Evolutionary conservation across 2,888 invertebrate genomes (phyloP).

Genomic region (Apeira syringaria): DNA sequence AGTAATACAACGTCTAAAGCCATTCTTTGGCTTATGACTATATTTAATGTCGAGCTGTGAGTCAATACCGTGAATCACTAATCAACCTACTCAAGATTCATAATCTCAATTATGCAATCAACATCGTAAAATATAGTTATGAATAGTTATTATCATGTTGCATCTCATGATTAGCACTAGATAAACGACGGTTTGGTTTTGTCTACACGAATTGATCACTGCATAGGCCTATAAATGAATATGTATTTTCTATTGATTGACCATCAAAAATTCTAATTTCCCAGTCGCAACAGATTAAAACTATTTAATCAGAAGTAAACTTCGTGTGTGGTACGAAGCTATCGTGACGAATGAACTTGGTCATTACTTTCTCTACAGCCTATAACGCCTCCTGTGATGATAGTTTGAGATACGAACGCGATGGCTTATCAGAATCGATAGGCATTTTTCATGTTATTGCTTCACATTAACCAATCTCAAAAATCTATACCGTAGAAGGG

Average conservation of each 20-base stretch:
- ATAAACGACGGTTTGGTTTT: not conserved
- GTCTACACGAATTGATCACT: too few relatives aligned
- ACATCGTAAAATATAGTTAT: constrained; percentile 9
- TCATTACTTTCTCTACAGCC: constrained; percentile 64
- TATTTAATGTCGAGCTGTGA: constrained; percentile 17
- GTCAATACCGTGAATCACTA: constrained; percentile 20
- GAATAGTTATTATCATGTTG: constrained; percentile 2
- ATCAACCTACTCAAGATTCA: constrained; percentile 17
- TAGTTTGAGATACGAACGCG: constrained; percentile 53
- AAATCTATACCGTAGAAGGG: constrained; percentile 39
- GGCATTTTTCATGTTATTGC: constrained; percentile 40
- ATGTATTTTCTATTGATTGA: constrained; percentile 17
- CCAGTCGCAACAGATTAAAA: constrained; percentile 30
- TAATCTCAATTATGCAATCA: constrained; percentile 17
- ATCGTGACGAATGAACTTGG: constrained; percentile 61
- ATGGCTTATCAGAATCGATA: constrained; percentile 49
- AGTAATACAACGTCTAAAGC: not conserved
- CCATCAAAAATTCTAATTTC: constrained; percentile 22
- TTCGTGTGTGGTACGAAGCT: constrained; percentile 64
- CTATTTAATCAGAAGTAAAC: constrained; percentile 49
- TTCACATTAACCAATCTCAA: constrained; percentile 41
- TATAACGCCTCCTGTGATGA: constrained; percentile 65
- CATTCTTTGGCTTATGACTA: constrained; percentile 1
- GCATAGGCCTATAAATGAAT: too few relatives aligned
- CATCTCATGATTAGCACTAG: constrained; percentile 4